Evolutionary conservation across 2,797 vertebrate genomes (phyloP).

Genomic region (Mustela erminea): DNA sequence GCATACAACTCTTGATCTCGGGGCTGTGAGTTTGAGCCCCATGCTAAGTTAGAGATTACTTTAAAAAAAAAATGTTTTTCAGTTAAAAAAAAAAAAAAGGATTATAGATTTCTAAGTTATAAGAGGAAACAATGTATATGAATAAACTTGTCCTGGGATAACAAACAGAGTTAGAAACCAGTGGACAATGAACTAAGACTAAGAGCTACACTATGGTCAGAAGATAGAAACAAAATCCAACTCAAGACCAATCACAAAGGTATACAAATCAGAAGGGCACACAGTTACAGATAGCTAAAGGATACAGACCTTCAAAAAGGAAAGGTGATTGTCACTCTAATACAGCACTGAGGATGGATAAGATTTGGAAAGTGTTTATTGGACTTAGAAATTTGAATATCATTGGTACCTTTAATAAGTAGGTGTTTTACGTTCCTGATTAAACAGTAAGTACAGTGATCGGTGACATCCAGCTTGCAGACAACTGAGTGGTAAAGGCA

Average conservation of each 20-base stretch:
- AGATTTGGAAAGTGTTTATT: not conserved
- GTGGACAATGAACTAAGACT: not conserved
- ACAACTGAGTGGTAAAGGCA: not conserved
- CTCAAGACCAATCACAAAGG: not conserved
- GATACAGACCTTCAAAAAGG: not conserved
- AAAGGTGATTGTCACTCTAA: not conserved
- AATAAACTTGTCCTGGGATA: not conserved
- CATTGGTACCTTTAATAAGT: not conserved
- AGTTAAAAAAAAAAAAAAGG: not conserved
- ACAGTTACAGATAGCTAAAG: not conserved
- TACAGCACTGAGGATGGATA: not conserved
- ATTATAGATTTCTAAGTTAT: not conserved
- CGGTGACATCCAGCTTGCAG: not conserved
- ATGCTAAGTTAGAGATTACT: not conserved
- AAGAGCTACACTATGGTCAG: not conserved
- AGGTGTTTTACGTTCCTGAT: not conserved
- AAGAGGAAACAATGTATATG: not conserved
- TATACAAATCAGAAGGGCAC: conserved; percentile 9
- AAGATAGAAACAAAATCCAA: conserved; percentile 6
- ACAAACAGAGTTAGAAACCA: not conserved
- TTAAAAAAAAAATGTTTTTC: not conserved
- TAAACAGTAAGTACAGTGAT: not conserved
- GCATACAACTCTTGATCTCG: not conserved
- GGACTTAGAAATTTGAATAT: not conserved
- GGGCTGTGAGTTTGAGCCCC: not conserved